Conservation (phyloP, 2,797 vertebrate genomes). For the Pipistrellus pipistrellus region DNA sequence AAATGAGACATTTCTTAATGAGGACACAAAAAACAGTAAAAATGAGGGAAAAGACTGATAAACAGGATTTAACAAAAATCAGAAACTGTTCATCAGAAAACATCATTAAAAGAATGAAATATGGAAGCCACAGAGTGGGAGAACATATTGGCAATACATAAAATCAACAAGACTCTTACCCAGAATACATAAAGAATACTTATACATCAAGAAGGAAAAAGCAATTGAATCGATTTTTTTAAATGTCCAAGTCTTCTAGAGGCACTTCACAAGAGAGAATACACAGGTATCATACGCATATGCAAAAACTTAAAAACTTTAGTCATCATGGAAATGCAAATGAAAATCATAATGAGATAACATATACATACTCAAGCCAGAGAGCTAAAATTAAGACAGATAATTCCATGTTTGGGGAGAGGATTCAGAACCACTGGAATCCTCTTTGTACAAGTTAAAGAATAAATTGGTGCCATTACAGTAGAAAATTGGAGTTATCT, state of each 20-base stretch:
- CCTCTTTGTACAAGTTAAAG: neutral
- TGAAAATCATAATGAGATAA: constrained; percentile 5
- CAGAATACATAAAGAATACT: neutral
- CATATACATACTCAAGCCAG: neutral
- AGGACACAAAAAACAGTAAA: neutral
- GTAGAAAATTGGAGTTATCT: neutral
- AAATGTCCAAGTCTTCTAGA: neutral
- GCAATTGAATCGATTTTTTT: neutral
- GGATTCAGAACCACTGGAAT: neutral
- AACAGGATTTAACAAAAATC: neutral
- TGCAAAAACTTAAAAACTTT: constrained; percentile 12
- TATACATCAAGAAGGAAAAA: constrained; percentile 7
- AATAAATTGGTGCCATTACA: neutral
- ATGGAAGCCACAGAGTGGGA: neutral
- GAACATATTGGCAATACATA: neutral
- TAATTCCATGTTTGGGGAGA: neutral
- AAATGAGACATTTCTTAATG: neutral
- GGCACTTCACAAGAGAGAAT: neutral
- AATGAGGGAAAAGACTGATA: neutral
- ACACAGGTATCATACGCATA: neutral
- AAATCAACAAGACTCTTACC: neutral
- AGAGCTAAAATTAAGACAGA: neutral
- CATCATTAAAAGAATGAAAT: neutral
- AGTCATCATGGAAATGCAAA: neutral
- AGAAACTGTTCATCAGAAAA: neutral